A percentile compares a stretch with the other conserved stretches of the same genome.
These are phyloP conservation scores for Tenthredo notha DNA, from an alignment of 2,888 invertebrate genomes.

Conservation along the genomic window DNA sequence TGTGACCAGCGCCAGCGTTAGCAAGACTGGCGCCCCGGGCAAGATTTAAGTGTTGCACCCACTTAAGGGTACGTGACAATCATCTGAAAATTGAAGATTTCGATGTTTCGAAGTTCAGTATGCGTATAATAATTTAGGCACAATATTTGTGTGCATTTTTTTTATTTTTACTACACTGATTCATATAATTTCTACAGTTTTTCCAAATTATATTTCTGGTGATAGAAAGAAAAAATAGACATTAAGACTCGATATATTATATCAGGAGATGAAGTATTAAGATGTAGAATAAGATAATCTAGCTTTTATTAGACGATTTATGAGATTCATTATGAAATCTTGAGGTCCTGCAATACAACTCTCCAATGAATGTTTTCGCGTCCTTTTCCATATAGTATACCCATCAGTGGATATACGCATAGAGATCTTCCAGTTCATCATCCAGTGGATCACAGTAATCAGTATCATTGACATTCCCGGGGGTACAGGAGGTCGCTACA, in stretches of 20 bases:
- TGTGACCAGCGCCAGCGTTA: background rate
- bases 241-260: no score
- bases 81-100: no score
- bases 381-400: background rate
- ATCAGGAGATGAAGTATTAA: no score
- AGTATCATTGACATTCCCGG: background rate
- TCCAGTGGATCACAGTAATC: background rate
- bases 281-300: background rate
- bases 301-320: background rate
- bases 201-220: no score
- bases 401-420: background rate
- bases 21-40: no score
- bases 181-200: no score
- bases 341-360: background rate
- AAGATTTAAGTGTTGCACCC: conserved; percentile 1
- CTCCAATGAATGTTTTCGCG: background rate
- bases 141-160: no score
- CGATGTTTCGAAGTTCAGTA: no score
- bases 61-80: background rate
- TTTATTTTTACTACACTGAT: no score
- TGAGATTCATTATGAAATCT: background rate
- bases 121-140: no score
- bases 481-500: background rate
- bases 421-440: background rate
- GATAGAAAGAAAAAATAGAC: no score